Conservation (phyloP, 2,888 invertebrate species). For the Platycheirus albimanus region DNA sequence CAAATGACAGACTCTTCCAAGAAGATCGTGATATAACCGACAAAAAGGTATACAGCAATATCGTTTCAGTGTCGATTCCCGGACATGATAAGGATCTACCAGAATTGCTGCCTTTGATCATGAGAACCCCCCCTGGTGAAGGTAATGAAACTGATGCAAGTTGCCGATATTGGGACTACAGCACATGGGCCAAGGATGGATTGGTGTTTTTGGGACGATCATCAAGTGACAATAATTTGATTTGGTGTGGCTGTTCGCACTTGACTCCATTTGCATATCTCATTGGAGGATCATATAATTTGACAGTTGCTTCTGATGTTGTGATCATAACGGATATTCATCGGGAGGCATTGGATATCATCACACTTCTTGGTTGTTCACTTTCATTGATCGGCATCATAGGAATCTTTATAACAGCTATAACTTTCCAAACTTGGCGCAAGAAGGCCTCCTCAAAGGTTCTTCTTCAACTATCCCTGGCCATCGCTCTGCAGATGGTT, state of each 20-base stretch:
- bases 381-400: constrained; percentile 85
- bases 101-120: constrained; percentile 84
- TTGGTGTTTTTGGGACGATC: constrained; percentile 82
- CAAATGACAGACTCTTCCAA: constrained; percentile 84
- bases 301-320: constrained; percentile 75
- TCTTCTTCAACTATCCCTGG: constrained; percentile 85
- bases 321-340: constrained; percentile 79
- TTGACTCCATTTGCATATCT: constrained; percentile 86
- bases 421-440: constrained; percentile 85
- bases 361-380: constrained; percentile 85
- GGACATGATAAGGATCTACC: constrained; percentile 84
- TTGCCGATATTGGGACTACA: constrained; percentile 86
- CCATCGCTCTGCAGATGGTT: constrained; percentile 85
- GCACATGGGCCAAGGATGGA: constrained; percentile 85
- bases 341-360: constrained; percentile 84
- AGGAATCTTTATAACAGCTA: constrained; percentile 85
- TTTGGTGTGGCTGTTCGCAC: constrained; percentile 84
- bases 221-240: constrained; percentile 80
- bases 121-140: constrained; percentile 55
- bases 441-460: constrained; percentile 87
- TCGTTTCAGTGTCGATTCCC: constrained; percentile 86
- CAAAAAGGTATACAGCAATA: constrained; percentile 81
- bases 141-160: constrained; percentile 74
- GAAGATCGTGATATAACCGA: constrained; percentile 80
- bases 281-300: constrained; percentile 78